Conservation (phyloP, 1,140 invertebrate species). For the Trichonephila inaurata region DNA sequence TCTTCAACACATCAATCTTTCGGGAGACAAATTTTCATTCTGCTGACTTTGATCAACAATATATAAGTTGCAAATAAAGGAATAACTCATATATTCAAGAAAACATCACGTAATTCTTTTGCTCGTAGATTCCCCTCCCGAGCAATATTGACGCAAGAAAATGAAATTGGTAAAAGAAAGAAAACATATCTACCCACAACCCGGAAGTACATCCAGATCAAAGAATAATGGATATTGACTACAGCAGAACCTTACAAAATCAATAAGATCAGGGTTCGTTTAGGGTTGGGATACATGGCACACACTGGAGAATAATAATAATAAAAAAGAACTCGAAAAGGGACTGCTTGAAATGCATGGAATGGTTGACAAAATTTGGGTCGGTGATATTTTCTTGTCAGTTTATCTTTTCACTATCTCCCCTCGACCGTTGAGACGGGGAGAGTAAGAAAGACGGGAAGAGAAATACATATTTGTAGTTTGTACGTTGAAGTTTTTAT, state of each 20-base stretch:
- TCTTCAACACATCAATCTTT: neutral
- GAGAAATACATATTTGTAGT: neutral
- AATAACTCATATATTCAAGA: neutral
- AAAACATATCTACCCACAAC: neutral
- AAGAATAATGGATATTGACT: slow-evolving; percentile 31
- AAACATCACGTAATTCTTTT: neutral
- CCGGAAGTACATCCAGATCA: slow-evolving; percentile 18
- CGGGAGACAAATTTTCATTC: neutral
- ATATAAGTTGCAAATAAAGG: neutral
- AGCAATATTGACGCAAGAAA: neutral
- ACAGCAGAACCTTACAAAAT: neutral
- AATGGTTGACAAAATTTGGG: slow-evolving; percentile 35
- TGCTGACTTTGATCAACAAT: neutral
- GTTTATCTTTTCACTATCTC: slow-evolving; percentile 9
- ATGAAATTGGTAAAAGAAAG: neutral
- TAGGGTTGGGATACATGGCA: neutral
- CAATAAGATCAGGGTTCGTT: slow-evolving; percentile 35
- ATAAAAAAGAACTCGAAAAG: neutral
- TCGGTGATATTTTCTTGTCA: slow-evolving; percentile 9
- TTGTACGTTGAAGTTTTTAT: neutral
- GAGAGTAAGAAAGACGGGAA: neutral
- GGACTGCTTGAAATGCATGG: slow-evolving; percentile 17
- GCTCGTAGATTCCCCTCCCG: neutral
- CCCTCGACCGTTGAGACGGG: neutral
- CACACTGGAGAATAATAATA: neutral